A percentile compares a stretch with the other conserved stretches of the same genome.
These are phyloP conservation scores for Acropora yongei DNA, from an alignment of 64 coral and sea anemone genomes.

Conservation along the genomic window DNA sequence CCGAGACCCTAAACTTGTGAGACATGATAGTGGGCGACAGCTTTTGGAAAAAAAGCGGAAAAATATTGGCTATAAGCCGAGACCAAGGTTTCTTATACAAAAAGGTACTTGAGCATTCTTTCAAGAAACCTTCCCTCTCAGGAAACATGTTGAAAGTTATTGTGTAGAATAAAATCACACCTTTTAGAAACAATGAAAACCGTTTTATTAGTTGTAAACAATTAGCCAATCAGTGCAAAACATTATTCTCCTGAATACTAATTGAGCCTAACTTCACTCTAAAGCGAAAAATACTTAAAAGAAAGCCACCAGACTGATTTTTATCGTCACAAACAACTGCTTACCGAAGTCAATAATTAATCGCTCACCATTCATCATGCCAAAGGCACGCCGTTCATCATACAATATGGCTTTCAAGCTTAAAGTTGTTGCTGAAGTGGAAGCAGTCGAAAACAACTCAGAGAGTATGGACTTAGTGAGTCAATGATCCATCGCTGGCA, in stretches of 20 bases:
- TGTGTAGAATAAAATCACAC: no score
- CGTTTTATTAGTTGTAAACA: conserved; percentile 4
- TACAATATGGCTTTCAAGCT: conserved; percentile 42
- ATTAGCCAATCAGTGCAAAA: background rate
- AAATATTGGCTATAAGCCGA: background rate
- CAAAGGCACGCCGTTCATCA: conserved; percentile 6
- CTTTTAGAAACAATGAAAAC: background rate
- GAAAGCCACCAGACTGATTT: conserved; percentile 20
- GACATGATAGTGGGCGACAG: background rate
- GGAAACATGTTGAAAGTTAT: no score
- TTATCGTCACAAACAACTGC: conserved; percentile 7
- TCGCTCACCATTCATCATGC: background rate
- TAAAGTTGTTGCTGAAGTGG: conserved; percentile 41
- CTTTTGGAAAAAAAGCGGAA: background rate
- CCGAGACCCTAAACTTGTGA: conserved; percentile 20
- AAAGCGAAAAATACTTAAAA: conserved; percentile 5
- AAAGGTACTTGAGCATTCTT: no score
- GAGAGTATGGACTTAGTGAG: conserved; percentile 45
- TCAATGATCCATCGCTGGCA: conserved; percentile 19
- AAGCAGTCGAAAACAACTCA: conserved; percentile 32
- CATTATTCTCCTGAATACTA: conserved; percentile 1
- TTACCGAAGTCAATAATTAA: conserved; percentile 5
- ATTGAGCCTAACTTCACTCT: conserved; percentile 21
- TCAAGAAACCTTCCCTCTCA: no score
- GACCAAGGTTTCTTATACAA: background rate